Base-by-base conservation (phyloP, 2,113 vertebrate species). In the Galeopterus variegatus region DNA sequence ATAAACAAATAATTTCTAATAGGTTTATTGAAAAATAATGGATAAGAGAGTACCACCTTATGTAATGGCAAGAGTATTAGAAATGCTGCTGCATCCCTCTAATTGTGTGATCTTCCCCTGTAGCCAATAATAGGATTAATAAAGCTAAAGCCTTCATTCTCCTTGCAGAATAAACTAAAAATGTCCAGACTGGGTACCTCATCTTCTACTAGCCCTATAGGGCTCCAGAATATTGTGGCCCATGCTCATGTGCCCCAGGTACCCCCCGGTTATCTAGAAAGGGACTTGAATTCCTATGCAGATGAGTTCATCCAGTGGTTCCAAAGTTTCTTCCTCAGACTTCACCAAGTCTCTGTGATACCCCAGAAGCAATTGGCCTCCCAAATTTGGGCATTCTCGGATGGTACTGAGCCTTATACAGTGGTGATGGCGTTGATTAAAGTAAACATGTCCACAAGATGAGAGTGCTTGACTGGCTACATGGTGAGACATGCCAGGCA, bases 131-230 rank as follows among this genome's bases (percentile, higher is more conserved):
- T 83, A 75, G 65, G 36, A 92, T 26, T 84, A 48, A 76, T 93
- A 81, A 94, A 96, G 28, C 36, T 88, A 93, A 92, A 96, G 15
- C n/a, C 69, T 97, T 84, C 11, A 58, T 90, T 92, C 72, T 87
- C 45, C 60, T 89, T 96, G 19, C 28, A 95, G 86, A 90, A 81
- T 96, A 8, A 95, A 90, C n/a, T 93, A 26, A 90, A 90, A 76
- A 81, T 94, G 33, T 52, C 36, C 23, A 83, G 15, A 65, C 26
- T 88, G 45, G 24, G n/a, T 90, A n/a, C 56, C 28, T 87, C 56
- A 10, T 88, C 56, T 94, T 82, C 60, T 95, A 15, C 41, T 93
- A 41, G 7, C 1, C 14, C 8, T 41, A 1, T 33, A 95, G 60
- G 28, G 41, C 19, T 45, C 31, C 19, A 79, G 64, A 93, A 88